Base-by-base conservation (phyloP, 1,140 invertebrate genomes). In the Hydropsyche tenuis region DNA sequence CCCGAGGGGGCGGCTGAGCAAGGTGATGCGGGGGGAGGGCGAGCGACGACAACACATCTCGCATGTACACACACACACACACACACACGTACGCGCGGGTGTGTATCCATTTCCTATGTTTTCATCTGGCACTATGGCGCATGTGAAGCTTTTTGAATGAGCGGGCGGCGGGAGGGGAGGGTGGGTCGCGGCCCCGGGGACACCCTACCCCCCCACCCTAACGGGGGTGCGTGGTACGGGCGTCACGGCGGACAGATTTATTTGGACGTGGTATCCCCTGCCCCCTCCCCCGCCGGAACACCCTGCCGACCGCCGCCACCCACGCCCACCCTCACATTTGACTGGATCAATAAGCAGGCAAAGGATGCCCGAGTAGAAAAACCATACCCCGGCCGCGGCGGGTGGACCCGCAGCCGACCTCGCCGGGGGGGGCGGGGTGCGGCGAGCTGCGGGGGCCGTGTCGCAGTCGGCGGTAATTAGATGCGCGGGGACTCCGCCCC, bases 401-500 rank as follows among this genome's bases (percentile, higher is more conserved):
- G 18, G 56, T 60, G 56, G 56, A 20, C 56, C 56, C 30, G 30
- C 30, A 37, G 30, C 30, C 30, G 30, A 37, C 81, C 83, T 82
- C 62, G 46, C 82, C 82, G 82, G 83, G 83, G 86, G 84, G 84
- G 85, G 82, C 82, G 81, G 81, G 82, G n/a, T n/a, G n/a, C n/a
- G n/a, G 85, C 83, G 86, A 85, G 30, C 30, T 3, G 30, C 30
- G 30, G 80, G 83, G 84, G 77, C 80, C 80, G 80, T 85, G 83
- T 83, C 80, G 84, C 80, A 85, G 84, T 80, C 82, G 82, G 80
- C 83, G 81, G 75, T 80, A 85, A 74, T 83, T 83, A 76, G 84
- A 84, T 81, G 83, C 84, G 79, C 83, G 83, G 78, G 81, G 87
- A 86, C 86, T 87, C 87, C 86, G 87, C 82, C 87, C 87, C 88